Evolutionary conservation across 2,797 vertebrate species (phyloP), one percentile per base, ranked within the genome.

Genomic region (Rhinoraja longicauda): DNA sequence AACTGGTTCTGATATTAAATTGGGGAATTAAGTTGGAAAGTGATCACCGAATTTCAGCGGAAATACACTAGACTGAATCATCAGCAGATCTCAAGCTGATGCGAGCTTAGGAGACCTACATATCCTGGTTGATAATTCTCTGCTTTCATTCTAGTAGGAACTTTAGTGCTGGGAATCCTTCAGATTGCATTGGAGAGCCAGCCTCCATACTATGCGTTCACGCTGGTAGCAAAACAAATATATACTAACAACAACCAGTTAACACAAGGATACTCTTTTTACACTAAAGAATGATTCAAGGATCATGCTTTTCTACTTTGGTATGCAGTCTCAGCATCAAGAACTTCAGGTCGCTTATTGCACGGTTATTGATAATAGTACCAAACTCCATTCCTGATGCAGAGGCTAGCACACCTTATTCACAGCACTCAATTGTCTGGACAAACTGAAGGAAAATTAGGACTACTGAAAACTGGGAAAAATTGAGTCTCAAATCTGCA

Each of bases 141-240:
- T 36, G 32, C 36, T 39, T 90, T 45, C 64, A 72, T 19, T 70
- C 67, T n/a, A 70, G 67, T 91, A 45, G 21, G 19, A 91, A 91
- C 64, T 45, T 73, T 72, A 45, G 67, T 91, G 29, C 62, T 7
- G 82, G 36, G 64, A 70, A 36, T 59, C 19, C 32, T 72, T 39
- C 19, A 91, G 62, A 72, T 45, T 45, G 39, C 72, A 57, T 73
- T 73, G 84, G 59, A 88, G 84, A 92, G 67, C 70, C 90, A 73
- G 90, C 90, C 57, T 92, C 90, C 90, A 57, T 75, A 92, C 72
- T 92, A 92, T 70, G n/a, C 53, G 26, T 73, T 75, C 39, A n/a
- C 73, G 39, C 36, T 45, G 53, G 70, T n/a, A 39, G 45, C 36
- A 21, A 70, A 90, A 88, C 19, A 72, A 64, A 8, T 36, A n/a